Conservation (phyloP, 1,140 invertebrate species). For the Plectrocnemia conspersa region DNA sequence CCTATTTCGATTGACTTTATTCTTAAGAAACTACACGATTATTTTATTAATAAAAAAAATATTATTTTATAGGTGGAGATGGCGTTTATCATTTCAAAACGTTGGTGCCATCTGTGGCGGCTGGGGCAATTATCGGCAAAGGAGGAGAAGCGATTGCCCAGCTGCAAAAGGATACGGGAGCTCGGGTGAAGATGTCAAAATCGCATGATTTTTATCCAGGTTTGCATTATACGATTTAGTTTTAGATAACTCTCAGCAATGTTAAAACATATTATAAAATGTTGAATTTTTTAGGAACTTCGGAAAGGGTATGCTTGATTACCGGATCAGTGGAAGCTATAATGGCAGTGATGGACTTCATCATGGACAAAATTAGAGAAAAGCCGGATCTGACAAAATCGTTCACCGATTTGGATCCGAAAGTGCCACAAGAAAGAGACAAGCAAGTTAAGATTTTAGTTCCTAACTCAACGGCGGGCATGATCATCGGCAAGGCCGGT, state of each 20-base stretch:
- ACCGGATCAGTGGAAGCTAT: constrained; percentile 91
- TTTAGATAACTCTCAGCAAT: background rate
- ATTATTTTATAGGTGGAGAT: constrained; percentile 55
- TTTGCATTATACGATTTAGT: constrained; percentile 47
- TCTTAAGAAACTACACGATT: no score
- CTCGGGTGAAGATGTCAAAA: constrained; percentile 97
- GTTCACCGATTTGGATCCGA: constrained; percentile 63
- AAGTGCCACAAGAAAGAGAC: constrained; percentile 70
- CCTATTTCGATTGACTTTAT: no score
- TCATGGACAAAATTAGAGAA: constrained; percentile 97
- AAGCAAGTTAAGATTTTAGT: constrained; percentile 96
- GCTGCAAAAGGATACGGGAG: constrained; percentile 91
- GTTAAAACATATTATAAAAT: background rate
- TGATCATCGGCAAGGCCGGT: constrained; percentile 98
- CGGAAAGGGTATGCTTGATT: constrained; percentile 94
- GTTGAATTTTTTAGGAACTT: constrained; percentile 70
- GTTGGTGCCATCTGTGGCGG: constrained; percentile 90
- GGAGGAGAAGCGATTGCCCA: constrained; percentile 96
- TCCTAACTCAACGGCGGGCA: constrained; percentile 96
- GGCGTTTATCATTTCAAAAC: constrained; percentile 91
- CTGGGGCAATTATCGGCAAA: constrained; percentile 96
- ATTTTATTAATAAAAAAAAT: background rate
- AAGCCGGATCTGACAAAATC: constrained; percentile 90
- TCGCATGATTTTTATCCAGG: constrained; percentile 97
- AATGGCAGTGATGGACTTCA: constrained; percentile 90